These are phyloP conservation scores for Arctia plantaginis DNA, from an alignment of 2,888 invertebrate species.

Conservation along the genomic window DNA sequence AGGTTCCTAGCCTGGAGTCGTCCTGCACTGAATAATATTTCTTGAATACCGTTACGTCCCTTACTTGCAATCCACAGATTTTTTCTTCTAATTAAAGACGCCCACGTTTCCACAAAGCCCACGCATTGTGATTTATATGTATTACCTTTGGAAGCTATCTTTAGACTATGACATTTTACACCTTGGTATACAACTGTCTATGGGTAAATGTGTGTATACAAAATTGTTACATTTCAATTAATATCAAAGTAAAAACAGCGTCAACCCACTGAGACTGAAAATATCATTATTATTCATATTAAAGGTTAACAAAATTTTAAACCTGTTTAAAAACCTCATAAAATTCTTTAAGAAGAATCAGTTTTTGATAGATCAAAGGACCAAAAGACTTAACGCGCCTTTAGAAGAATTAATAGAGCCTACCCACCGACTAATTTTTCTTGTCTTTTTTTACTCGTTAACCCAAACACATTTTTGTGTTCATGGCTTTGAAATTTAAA, in stretches of 20 bases:
- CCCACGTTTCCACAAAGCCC: not conserved
- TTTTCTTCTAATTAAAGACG: not conserved
- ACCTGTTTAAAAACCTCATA: not conserved
- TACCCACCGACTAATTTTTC: too few species aligned
- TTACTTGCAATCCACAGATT: not conserved
- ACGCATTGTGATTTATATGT: not conserved
- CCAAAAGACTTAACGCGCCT: too few species aligned
- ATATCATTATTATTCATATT: not conserved
- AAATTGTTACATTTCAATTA: too few species aligned
- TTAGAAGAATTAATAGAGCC: too few species aligned
- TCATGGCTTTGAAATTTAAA: not conserved
- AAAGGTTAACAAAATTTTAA: not conserved
- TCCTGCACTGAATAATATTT: not conserved
- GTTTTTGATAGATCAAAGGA: too few species aligned
- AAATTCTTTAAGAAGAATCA: too few species aligned
- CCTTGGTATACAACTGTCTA: too few species aligned
- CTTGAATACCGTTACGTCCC: not conserved
- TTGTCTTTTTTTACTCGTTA: too few species aligned
- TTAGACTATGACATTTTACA: not conserved
- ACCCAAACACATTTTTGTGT: too few species aligned
- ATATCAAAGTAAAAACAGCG: not conserved
- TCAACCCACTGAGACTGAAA: not conserved
- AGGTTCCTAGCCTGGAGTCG: not conserved
- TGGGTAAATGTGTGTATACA: too few species aligned
- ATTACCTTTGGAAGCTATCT: not conserved